Percentiles rank a stretch among this genome's conserved stretches.
phyloP scores from a whole-genome alignment of 2,797 vertebrate genomes.

The Chelonia mydas region DNA sequence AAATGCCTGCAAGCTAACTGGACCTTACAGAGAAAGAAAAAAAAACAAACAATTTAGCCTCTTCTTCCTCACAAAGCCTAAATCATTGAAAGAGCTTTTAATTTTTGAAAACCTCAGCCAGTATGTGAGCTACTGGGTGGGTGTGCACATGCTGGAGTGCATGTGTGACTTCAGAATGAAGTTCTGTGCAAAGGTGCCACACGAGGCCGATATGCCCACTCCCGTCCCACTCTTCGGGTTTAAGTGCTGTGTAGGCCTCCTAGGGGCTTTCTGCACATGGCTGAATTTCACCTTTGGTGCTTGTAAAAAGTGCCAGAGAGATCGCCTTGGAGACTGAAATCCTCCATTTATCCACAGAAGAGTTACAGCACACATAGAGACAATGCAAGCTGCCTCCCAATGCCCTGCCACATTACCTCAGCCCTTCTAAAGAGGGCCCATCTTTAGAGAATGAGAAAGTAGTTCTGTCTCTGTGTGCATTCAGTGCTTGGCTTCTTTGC shows the following conservation, averaged over 20 bases:
- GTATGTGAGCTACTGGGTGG: not conserved
- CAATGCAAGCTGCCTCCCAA: not conserved
- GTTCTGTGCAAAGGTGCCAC: not conserved
- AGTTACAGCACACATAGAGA: not conserved
- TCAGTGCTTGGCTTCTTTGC: not conserved
- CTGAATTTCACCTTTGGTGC: not conserved
- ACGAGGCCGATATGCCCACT: not conserved
- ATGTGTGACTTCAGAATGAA: not conserved
- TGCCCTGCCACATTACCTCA: not conserved
- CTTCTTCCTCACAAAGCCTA: slow-evolving; percentile 16
- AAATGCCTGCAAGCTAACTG: slow-evolving; percentile 14
- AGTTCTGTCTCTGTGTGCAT: not conserved
- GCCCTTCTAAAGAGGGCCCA: slow-evolving; percentile 24
- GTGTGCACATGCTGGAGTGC: not conserved
- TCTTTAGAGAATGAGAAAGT: not conserved
- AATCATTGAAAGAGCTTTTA: not conserved
- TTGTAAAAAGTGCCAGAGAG: not conserved
- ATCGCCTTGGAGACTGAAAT: not conserved
- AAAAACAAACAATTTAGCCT: not conserved
- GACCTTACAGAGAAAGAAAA: not conserved
- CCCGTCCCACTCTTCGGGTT: not conserved
- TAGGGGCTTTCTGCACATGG: slow-evolving; percentile 1
- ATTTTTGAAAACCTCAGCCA: slow-evolving; percentile 5
- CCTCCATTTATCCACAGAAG: not conserved
- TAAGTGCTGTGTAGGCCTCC: slow-evolving; percentile 14